Base-by-base conservation (phyloP, 1,140 invertebrate genomes). In the Zaprionus ornatus region DNA sequence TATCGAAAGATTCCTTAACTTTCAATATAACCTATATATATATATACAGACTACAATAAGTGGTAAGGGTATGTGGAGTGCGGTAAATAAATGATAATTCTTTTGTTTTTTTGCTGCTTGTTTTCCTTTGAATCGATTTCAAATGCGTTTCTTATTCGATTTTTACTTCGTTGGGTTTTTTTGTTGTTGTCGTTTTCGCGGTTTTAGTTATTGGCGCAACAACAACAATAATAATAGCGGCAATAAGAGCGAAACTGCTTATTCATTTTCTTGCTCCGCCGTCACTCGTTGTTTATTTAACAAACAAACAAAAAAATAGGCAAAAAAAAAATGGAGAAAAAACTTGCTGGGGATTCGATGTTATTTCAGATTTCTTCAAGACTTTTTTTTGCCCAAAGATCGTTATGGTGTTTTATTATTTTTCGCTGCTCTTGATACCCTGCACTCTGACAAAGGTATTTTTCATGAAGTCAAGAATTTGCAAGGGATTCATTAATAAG, bases 41-140 rank as follows among this genome's bases (percentile, higher is more conserved):
- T 7, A 27, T 7, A 7, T 9, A 27, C 7, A 7, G 7, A 27
- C 27, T 27, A 27, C 27, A 29, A 29, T 9, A 10, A 32, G 3
- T 32, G 29, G 3, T 40, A 1, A 40, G 37, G 37, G 37, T n/a
- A 40, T 40, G 1, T 40, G 4, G 5, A n/a, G 15, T 40, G 37
- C 15, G 37, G 60, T 37, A 45, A 52, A 67, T 59, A 19, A 45
- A 67, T 62, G 37, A 40, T 10, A 10, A 32, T 32, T 32, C 29
- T 32, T 7, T 10, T 40, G 15, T 82, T 83, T 67, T 75, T 68
- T 54, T 48, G 4, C 12, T 29, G 23, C 42, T 52, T 32, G 45
- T 70, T 45, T 59, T 70, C 48, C 81, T 56, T 64, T 65, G 74
- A 84, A 84, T 77, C 55, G 64, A 79, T 77, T 83, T 73, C 73